Base-by-base conservation (phyloP, 2,113 vertebrate genomes). In the Mesitornis unicolor region DNA sequence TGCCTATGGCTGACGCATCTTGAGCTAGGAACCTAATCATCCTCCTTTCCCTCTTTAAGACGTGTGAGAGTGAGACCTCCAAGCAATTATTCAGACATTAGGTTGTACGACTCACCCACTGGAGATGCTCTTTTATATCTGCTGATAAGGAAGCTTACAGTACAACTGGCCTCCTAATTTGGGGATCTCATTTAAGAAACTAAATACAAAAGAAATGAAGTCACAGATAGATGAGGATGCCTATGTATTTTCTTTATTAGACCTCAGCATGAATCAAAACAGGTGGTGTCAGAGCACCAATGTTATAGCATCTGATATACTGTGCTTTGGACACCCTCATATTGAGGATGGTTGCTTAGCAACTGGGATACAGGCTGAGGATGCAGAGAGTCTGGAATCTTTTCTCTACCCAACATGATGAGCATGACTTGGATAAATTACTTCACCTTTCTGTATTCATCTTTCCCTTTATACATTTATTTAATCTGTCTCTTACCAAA, bases 291-390 rank as follows among this genome's bases (percentile, higher is more conserved):
- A 92, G 87, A 85, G 40, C 4, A 9, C 61, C 87, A 89, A 5
- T 65, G 84, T 75, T 94, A 82, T 42, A 95, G 40, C 87, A 89
- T 93, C 67, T 94, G 74, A 91, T 95, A 68, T 40, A 82, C 81
- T 89, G 60, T 82, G 84, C 78, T 94, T 95, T 96, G 91, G 87
- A 48, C 53, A 93, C 67, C 81, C 87, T 93, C 64, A 85, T 68
- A 82, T 80, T 96, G 74, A 95, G 84, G 89, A 73, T 67, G 91
- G 95, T 97, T 96, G 93, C 91, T 94, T 95, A 96, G 91, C 94
- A 95, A 96, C 89, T 69, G 56, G 57, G 82, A 95, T 91, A 83
- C 70, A 74, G 94, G 54, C 84, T 96, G 79, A 91, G 74, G 91
- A 95, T 63, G 24, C 53, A 90, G 70, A 77, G 57, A 93, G 59